Evolutionary conservation across 2,797 vertebrate genomes (phyloP), one percentile per base, ranked within the genome.

Genomic region (Etheostoma perlongum): DNA sequence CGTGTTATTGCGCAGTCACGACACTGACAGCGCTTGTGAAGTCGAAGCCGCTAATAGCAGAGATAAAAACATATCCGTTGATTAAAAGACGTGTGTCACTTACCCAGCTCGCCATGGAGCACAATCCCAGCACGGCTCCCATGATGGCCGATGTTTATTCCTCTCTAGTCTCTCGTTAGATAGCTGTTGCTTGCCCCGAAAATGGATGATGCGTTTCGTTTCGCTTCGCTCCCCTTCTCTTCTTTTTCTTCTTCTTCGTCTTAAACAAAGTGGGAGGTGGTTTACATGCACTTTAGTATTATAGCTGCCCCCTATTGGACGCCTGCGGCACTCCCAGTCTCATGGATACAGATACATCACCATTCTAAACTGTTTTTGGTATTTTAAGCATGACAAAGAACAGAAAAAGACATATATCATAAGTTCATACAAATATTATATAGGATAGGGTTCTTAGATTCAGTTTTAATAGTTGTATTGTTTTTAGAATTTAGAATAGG

Each of bases 81-180:
- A 19, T 1, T 4, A 2, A 0, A 0, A 46, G 2, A 15, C 2
- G 6, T 0, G 5, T 1, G 33, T 8, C n/a, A 49, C 95, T 93
- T 83, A 99, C 98, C 97, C 97, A 99, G 93, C 97, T 99, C 65
- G 97, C 97, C 95, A 98, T 81, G 81, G 97, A 98, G 92, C 97
- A 99, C 76, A 99, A 91, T 16, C 97, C 97, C 68, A 99, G 91
- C 2, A 98, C 97, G 30, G 95, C 89, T 86, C 98, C 98, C 98
- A 99, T 99, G 64, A 78, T 85, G 74, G 55, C 47, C n/a, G 64
- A 67, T 61, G 40, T 63, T 58, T 62, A 3, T 67, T 67, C 19
- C 64, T 59, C 51, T 10, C 14, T 52, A 0, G 9, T 62, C 52
- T 3, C 42, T 44, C 13, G 21, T n/a, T 9, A 18, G 27, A 67